Base-by-base conservation (phyloP, 2,888 invertebrate species). In the Scaptomyza caliginosa region DNA sequence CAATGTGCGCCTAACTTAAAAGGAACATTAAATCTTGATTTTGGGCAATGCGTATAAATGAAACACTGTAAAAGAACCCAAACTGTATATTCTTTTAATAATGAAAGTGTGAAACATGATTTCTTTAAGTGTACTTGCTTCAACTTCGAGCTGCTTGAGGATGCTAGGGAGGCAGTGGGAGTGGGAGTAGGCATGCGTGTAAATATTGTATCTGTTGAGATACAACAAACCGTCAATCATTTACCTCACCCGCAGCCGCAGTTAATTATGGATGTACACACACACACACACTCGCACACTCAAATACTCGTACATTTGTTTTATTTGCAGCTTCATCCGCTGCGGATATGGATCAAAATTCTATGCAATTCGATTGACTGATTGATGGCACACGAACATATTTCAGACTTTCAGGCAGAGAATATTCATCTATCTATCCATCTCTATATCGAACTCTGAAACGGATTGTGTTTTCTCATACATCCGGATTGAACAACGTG, bases 271-370 rank as follows among this genome's bases (percentile, higher is more conserved):
- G 70, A 69, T 65, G 59, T 68, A 64, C 74, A 16, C 10, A 26
- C 3, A 26, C 8, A 3, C 16, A 34, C n/a, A 30, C 30, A 30
- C 30, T 7, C 32, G 32, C 13, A 13, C 2, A 32, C 32, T 28
- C 21, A 6, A 45, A 24, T 40, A 42, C 38, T 63, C 43, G 62
- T 36, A 54, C 59, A 69, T 76, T 68, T 64, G 66, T 50, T 59
- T 60, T 26, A 66, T 60, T 62, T 54, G 54, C 60, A 42, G 43
- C 40, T 26, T 55, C 34, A 38, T 64, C 52, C 66, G 60, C 60
- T 67, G 78, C 88, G 89, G 81, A 88, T 88, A 85, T 79, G 82
- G 77, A 80, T 86, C 86, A 88, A 88, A 90, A 89, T 74, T 89
- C 77, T 57, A 68, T 83, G 85, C 86, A 86, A 83, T 89, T 87